A percentile compares a stretch with the other conserved stretches of the same genome.
Evolutionary conservation across 2,888 invertebrate genomes (phyloP).

Genomic region (Amiota communis): DNA sequence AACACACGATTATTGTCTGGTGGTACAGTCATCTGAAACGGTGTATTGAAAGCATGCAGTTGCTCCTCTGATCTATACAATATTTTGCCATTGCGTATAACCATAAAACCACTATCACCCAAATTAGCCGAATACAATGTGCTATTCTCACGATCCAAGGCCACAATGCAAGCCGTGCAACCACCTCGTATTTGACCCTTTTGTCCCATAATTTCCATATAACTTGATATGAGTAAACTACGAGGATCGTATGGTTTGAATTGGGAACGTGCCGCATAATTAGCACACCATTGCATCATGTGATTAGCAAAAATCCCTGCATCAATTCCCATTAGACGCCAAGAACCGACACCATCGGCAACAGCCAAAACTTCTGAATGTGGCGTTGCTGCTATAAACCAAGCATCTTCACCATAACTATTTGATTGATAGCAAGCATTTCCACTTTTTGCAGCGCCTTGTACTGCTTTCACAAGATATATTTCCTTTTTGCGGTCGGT

Average conservation of each 20-base stretch:
- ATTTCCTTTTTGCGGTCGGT: constrained; percentile 27
- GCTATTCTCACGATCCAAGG: constrained; percentile 88
- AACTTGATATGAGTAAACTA: constrained; percentile 88
- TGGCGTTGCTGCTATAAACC: constrained; percentile 48
- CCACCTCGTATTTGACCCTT: constrained; percentile 93
- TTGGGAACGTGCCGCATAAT: constrained; percentile 87
- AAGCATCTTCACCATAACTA: constrained; percentile 57
- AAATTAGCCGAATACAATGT: constrained; percentile 95
- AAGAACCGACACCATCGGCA: constrained; percentile 98
- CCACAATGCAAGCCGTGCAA: constrained; percentile 96
- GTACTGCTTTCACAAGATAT: constrained; percentile 50
- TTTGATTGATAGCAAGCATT: background rate
- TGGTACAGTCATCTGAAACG: constrained; percentile 93
- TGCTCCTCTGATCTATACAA: constrained; percentile 94
- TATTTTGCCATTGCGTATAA: constrained; percentile 87
- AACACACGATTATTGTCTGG: constrained; percentile 87
- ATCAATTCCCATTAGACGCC: constrained; percentile 96
- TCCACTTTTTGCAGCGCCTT: constrained; percentile 45
- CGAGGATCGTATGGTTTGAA: constrained; percentile 89
- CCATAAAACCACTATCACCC: constrained; percentile 96
- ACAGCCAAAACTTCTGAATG: constrained; percentile 78
- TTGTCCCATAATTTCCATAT: constrained; percentile 88
- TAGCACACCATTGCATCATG: constrained; percentile 93
- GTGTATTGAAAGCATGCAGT: constrained; percentile 98
- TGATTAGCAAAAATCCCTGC: constrained; percentile 94